A percentile compares a stretch with the other conserved stretches of the same genome.
Evolutionary conservation across 1,140 invertebrate genomes (phyloP).

Genomic region (Oryzaephilus surinamensis): DNA sequence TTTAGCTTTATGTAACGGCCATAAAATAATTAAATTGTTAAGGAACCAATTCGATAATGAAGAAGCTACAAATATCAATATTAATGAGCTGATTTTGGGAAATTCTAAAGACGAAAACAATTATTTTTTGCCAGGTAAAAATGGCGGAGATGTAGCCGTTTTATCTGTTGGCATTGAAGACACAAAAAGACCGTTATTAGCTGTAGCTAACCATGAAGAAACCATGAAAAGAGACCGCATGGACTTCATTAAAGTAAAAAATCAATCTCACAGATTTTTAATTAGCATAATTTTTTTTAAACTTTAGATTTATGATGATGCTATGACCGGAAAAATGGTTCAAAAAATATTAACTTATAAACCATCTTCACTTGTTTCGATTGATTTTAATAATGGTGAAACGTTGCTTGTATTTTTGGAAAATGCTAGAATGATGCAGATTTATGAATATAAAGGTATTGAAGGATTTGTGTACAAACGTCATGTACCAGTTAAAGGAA

Average conservation of each 20-base stretch:
- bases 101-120: constrained; percentile 8
- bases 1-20: constrained; percentile 22
- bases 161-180: constrained; percentile 24
- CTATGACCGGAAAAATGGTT: constrained; percentile 23
- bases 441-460: constrained; percentile 34
- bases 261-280: constrained; percentile 1
- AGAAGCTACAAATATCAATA: too few relatives aligned
- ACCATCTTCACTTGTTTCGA: constrained; percentile 24
- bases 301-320: constrained; percentile 31
- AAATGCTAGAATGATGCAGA: constrained; percentile 24
- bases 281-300: constrained; percentile 7
- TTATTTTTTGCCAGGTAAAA: constrained; percentile 20
- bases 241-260: constrained; percentile 29
- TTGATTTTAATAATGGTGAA: constrained; percentile 32
- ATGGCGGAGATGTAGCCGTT: constrained; percentile 20
- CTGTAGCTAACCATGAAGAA: constrained; percentile 25
- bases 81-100: constrained; percentile 18
- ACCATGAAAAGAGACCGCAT: constrained; percentile 19
- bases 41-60: too few relatives aligned
- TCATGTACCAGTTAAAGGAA: constrained; percentile 20
- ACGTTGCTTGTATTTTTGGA: constrained; percentile 31
- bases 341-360: constrained; percentile 31
- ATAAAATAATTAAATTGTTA: constrained; percentile 21
- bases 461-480: constrained; percentile 28
- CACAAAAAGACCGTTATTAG: constrained; percentile 18